Evolutionary conservation across 2,113 vertebrate genomes (phyloP).

Genomic region (Anser brachyrhynchus): DNA sequence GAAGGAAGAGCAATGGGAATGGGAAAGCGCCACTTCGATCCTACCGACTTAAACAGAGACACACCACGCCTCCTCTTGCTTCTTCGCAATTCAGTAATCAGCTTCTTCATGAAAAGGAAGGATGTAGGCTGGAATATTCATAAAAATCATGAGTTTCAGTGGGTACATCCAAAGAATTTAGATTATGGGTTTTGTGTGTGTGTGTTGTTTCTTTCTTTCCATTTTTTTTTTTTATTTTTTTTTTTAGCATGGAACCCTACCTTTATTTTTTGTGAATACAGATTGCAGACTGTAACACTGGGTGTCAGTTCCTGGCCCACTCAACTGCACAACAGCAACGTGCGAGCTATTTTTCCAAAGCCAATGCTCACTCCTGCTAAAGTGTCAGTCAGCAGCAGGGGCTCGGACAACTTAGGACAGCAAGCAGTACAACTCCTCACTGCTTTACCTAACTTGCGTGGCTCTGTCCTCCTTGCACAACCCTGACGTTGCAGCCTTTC

Average conservation of each 20-base stretch:
- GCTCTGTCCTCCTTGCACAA: background rate
- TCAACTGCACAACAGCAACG: background rate
- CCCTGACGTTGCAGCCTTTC: background rate
- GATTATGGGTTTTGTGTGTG: background rate
- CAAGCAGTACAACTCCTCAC: background rate
- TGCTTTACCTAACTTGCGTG: background rate
- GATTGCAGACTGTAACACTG: no score
- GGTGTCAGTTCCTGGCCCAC: background rate
- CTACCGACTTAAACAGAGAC: background rate
- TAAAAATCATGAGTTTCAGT: background rate
- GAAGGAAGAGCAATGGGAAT: background rate
- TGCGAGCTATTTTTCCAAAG: background rate
- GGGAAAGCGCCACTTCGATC: background rate
- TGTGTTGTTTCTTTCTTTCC: background rate
- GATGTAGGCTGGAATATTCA: background rate
- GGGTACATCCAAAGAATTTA: background rate
- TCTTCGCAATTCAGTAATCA: background rate
- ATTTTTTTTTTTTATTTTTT: background rate
- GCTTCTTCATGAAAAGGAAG: background rate
- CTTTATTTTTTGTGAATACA: background rate
- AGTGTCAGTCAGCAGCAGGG: background rate
- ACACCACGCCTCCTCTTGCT: background rate
- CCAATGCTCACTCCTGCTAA: background rate
- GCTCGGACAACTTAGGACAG: background rate
- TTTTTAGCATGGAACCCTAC: rapidly evolving